Percentiles rank a stretch among this genome's conserved stretches.
Evolutionary conservation across 2,113 vertebrate species (phyloP).

Genomic region (Tinamus guttatus): DNA sequence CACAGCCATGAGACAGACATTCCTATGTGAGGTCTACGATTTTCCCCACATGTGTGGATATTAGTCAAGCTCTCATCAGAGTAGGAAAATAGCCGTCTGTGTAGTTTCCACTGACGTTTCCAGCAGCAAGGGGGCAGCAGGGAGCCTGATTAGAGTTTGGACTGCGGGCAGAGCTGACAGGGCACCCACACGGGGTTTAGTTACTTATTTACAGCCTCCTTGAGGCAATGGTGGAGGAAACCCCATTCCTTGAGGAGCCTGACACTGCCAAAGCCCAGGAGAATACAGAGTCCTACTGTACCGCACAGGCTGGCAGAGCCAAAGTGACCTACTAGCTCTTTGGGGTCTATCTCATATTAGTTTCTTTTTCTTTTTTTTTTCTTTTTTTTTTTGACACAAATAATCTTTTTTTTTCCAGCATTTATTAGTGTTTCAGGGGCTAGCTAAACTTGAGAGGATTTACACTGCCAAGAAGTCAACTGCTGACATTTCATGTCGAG

Average conservation of each 20-base stretch:
- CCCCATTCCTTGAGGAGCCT: not conserved
- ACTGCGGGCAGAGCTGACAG: not conserved
- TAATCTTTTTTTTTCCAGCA: accelerated
- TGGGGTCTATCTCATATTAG: not conserved
- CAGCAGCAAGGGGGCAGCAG: constrained; percentile 70
- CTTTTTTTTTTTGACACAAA: not conserved
- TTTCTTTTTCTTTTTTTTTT: not conserved
- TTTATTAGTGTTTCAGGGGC: not conserved
- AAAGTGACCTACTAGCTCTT: not conserved
- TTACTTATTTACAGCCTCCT: not conserved
- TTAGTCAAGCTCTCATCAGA: constrained; percentile 2
- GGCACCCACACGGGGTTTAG: not conserved
- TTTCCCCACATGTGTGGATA: constrained; percentile 36
- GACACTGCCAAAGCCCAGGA: not conserved
- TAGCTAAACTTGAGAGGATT: not conserved
- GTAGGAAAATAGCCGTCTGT: not conserved
- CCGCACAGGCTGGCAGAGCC: not conserved
- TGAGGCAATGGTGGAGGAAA: not conserved
- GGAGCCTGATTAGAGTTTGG: constrained; percentile 44
- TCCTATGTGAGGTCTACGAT: constrained; percentile 19
- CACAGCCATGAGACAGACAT: constrained; percentile 54
- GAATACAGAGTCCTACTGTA: not conserved
- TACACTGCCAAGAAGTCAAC: not conserved
- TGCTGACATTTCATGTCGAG: not conserved
- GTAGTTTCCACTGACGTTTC: not conserved